Evolutionary conservation across 2,797 vertebrate species (phyloP).

Genomic region (Lycodopsis pacificus): DNA sequence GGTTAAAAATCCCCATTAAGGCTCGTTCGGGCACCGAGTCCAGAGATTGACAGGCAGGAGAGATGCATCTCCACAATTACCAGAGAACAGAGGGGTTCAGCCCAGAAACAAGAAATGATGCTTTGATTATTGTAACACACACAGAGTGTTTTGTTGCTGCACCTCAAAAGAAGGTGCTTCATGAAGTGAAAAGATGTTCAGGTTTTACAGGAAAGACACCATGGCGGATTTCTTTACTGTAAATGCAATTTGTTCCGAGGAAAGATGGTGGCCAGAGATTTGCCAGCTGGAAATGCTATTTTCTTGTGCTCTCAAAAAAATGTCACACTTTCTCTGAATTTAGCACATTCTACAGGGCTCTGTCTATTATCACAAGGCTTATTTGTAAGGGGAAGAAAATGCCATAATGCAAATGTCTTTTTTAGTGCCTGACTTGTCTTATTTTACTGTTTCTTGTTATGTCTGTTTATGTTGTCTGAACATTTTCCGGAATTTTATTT

Average conservation of each 20-base stretch:
- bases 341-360: background rate
- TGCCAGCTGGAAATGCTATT: slow-evolving; percentile 19
- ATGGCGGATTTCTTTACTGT: slow-evolving; percentile 18
- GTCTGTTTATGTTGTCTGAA: slow-evolving; percentile 15
- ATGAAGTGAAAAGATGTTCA: slow-evolving; percentile 5
- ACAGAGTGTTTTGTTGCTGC: background rate
- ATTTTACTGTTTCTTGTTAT: slow-evolving; percentile 11
- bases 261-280: slow-evolving; percentile 30
- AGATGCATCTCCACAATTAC: slow-evolving; percentile 46
- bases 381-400: slow-evolving; percentile 4
- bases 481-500: slow-evolving; percentile 19
- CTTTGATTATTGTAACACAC: slow-evolving; percentile 1
- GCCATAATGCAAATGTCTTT: slow-evolving; percentile 11
- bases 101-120: slow-evolving; percentile 13
- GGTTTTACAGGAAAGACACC: background rate
- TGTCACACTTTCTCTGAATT: slow-evolving; percentile 46
- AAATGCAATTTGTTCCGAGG: slow-evolving; percentile 17
- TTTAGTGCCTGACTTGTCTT: slow-evolving; percentile 8
- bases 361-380: slow-evolving; percentile 8
- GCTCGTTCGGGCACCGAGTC: slow-evolving; percentile 43
- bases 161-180: background rate
- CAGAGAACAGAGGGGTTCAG: slow-evolving; percentile 29
- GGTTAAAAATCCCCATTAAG: slow-evolving; percentile 71
- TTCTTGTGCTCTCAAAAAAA: slow-evolving; percentile 35
- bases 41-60: slow-evolving; percentile 48